phyloP scores from a whole-genome alignment of 92 coral and sea anemone species.

The Bergia sp. region DNA sequence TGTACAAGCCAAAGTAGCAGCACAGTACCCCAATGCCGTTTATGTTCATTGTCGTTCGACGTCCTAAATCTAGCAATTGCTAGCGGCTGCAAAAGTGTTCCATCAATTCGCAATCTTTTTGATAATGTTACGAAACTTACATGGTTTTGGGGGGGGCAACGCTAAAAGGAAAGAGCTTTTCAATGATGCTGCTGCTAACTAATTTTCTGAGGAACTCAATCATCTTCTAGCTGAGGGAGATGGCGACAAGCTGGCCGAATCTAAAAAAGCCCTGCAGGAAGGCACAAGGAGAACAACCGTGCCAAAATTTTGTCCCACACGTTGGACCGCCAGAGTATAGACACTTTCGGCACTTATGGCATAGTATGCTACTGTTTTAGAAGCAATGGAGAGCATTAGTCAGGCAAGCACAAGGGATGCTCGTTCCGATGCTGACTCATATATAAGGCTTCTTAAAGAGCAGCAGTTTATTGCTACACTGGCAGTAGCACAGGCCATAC shows the following conservation, averaged over 20 bases:
- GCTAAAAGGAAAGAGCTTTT: no score
- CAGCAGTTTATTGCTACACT: constrained; percentile 51
- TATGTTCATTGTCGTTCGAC: no score
- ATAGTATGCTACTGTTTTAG: constrained; percentile 30
- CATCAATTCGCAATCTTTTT: no score
- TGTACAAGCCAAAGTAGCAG: no score
- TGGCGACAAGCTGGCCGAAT: constrained; percentile 1
- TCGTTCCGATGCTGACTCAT: constrained; percentile 34
- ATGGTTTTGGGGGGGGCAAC: no score
- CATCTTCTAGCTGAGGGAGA: no score
- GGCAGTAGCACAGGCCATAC: constrained; percentile 41
- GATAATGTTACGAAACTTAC: no score
- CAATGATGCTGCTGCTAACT: no score
- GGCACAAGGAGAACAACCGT: constrained; percentile 37
- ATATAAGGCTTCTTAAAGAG: constrained; percentile 49
- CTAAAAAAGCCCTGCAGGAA: constrained; percentile 20
- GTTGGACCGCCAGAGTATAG: constrained; percentile 48
- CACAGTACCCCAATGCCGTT: no score
- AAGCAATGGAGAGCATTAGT: not conserved
- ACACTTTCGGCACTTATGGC: constrained; percentile 52
- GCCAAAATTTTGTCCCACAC: constrained; percentile 37
- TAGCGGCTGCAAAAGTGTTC: no score
- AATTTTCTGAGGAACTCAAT: no score
- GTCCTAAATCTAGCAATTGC: no score
- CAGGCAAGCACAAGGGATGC: constrained; percentile 46